Evolutionary conservation across 2,113 vertebrate genomes (phyloP).

Genomic region (Hystrix brachyura): DNA sequence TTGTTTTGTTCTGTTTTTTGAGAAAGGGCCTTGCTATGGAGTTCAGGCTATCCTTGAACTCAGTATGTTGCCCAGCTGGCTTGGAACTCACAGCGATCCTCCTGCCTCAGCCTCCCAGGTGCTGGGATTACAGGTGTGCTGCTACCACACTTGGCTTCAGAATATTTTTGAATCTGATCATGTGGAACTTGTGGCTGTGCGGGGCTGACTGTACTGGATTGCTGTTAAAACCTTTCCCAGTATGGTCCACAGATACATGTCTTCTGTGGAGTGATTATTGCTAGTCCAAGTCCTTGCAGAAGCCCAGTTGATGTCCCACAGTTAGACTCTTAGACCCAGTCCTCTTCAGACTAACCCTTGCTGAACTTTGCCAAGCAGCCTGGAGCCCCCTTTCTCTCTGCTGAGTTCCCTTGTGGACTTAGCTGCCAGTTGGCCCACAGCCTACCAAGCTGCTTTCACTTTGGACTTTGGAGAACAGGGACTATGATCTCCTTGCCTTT

Average conservation of each 20-base stretch:
- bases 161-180: neutral
- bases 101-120: neutral
- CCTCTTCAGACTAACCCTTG: neutral
- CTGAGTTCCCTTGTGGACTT: neutral
- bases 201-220: neutral
- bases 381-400: neutral
- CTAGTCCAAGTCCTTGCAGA: neutral
- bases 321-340: neutral
- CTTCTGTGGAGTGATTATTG: neutral
- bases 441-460: neutral
- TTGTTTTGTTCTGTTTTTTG: too few relatives aligned
- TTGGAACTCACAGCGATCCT: neutral
- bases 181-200: too few relatives aligned
- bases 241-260: neutral
- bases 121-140: neutral
- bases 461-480: neutral
- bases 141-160: neutral
- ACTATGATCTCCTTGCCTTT: neutral
- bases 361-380: neutral
- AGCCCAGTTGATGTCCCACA: neutral
- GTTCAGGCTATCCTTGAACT: neutral
- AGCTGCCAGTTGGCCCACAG: neutral
- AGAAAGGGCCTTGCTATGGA: neutral
- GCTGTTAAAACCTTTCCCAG: neutral
- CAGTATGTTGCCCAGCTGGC: neutral